Evolutionary conservation across 2,797 vertebrate genomes (phyloP).

Genomic region (Falco cherrug): DNA sequence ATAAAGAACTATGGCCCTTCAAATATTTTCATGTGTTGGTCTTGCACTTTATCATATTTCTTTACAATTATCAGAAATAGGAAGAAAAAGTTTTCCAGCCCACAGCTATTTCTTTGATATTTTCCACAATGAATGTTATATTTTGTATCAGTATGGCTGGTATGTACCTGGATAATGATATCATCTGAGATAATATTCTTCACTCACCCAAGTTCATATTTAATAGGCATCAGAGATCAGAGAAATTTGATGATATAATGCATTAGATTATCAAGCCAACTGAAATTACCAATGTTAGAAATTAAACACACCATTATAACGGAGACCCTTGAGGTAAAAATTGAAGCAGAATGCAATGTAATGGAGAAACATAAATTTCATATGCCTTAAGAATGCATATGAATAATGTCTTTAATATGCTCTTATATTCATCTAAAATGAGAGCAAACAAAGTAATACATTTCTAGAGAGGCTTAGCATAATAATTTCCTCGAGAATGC

Average conservation of each 20-base stretch:
- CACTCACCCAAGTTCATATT: background rate
- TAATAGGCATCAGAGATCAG: conserved; percentile 12
- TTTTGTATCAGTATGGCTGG: conserved; percentile 2
- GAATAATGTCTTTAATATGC: conserved; percentile 67
- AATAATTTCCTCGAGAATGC: conserved; percentile 56
- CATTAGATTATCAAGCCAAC: conserved; percentile 9
- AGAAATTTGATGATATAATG: conserved; percentile 1
- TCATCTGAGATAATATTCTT: background rate
- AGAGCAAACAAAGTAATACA: conserved; percentile 65
- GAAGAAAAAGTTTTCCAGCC: background rate
- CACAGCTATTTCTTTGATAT: background rate
- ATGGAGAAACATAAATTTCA: conserved; percentile 28
- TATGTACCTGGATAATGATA: background rate
- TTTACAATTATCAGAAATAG: background rate
- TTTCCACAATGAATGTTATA: background rate
- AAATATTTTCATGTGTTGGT: background rate
- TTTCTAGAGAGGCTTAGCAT: conserved; percentile 53
- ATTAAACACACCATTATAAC: conserved; percentile 40
- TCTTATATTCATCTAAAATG: conserved; percentile 66
- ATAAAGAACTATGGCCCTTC: background rate
- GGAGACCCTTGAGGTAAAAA: background rate
- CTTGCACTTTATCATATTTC: background rate
- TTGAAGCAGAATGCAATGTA: background rate
- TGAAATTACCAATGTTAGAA: conserved; percentile 1
- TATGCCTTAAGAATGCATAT: conserved; percentile 10